phyloP scores from a whole-genome alignment of 2,888 invertebrate species.

The Melieria picta region DNA sequence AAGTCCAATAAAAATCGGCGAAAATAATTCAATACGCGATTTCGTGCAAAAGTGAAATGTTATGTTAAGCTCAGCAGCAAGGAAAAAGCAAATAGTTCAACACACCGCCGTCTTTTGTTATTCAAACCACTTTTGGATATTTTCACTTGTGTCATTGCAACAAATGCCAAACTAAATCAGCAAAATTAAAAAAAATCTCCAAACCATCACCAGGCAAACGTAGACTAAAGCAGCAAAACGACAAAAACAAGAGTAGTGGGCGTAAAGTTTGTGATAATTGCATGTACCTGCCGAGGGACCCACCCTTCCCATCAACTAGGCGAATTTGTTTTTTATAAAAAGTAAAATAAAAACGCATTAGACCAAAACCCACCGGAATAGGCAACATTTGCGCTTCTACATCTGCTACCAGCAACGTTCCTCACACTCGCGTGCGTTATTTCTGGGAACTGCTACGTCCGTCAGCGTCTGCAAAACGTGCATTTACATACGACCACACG shows the following conservation, averaged over 20 bases:
- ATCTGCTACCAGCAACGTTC: not conserved
- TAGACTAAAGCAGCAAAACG: not conserved
- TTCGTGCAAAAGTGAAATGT: slow-evolving; percentile 45
- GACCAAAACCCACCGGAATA: slow-evolving; percentile 12
- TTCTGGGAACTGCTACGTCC: not conserved
- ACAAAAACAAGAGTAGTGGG: slow-evolving; percentile 3
- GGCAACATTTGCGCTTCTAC: not conserved
- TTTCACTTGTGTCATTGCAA: slow-evolving; percentile 8
- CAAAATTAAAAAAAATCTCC: slow-evolving; percentile 18
- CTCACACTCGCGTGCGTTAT: not conserved
- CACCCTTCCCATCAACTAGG: no score
- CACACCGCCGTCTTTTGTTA: slow-evolving; percentile 15
- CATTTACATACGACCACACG: slow-evolving; percentile 1
- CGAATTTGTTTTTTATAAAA: slow-evolving; percentile 1
- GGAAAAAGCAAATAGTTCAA: slow-evolving; percentile 41
- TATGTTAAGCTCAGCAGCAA: slow-evolving; percentile 47
- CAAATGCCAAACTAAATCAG: not conserved
- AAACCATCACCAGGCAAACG: not conserved
- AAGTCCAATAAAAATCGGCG: not conserved
- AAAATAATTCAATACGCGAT: slow-evolving; percentile 14
- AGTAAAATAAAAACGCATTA: slow-evolving; percentile 13
- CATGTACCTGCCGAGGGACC: no score
- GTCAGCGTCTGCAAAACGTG: not conserved
- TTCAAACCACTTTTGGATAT: slow-evolving; percentile 36
- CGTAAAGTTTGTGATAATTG: not conserved